phyloP scores from a whole-genome alignment of 2,113 vertebrate genomes.

The Pavo muticus region DNA sequence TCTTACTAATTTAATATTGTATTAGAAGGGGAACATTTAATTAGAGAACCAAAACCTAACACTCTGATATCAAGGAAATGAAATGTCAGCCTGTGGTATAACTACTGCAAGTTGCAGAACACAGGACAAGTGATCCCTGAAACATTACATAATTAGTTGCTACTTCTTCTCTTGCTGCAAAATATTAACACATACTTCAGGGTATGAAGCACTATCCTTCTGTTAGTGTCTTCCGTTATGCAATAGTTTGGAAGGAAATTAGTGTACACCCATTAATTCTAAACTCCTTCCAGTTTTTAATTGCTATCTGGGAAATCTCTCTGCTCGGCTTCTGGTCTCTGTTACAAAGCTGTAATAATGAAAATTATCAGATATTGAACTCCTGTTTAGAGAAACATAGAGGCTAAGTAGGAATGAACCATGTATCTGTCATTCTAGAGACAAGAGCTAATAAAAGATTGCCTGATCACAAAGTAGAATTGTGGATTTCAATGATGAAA shows the following conservation, averaged over 20 bases:
- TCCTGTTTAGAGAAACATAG: not conserved
- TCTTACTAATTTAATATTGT: not conserved
- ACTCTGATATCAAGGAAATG: not conserved
- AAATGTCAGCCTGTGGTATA: not conserved
- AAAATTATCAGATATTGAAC: not conserved
- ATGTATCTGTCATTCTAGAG: not conserved
- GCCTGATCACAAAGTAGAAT: not conserved
- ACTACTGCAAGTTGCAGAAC: not conserved
- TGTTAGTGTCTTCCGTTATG: not conserved
- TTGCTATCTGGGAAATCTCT: not conserved
- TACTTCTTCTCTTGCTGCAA: not conserved
- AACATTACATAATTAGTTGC: not conserved
- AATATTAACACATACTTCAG: not conserved
- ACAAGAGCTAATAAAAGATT: not conserved
- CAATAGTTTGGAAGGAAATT: not conserved
- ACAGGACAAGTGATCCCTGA: not conserved
- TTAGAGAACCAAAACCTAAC: not conserved
- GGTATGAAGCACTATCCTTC: not conserved
- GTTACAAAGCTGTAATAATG: not conserved
- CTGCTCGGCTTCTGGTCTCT: not conserved
- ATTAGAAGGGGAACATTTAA: not conserved
- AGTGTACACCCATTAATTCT: not conserved
- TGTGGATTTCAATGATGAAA: not conserved
- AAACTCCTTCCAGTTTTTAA: not conserved
- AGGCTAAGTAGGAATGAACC: not conserved